Percentiles rank a stretch among this genome's conserved stretches.
Conservation (phyloP, 2,113 vertebrate species). For the Ptilorrhoa leucosticta region DNA sequence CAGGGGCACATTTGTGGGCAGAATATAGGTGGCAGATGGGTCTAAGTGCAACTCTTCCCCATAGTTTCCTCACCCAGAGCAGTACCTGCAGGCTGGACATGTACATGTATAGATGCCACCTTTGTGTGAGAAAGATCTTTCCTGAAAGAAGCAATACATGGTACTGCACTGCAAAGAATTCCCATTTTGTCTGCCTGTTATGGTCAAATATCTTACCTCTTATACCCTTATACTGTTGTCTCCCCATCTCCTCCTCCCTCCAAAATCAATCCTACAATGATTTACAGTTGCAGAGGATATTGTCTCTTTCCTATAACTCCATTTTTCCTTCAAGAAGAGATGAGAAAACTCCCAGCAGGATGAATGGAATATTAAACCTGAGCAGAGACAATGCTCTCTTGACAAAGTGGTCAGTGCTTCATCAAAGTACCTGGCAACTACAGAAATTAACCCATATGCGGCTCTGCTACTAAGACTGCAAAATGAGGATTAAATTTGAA, state of each 20-base stretch:
- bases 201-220: not conserved
- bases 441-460: not conserved
- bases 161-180: not conserved
- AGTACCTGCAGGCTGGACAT: not conserved
- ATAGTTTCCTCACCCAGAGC: not conserved
- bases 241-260: not conserved
- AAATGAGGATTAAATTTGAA: not conserved
- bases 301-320: not conserved
- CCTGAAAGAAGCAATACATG: not conserved
- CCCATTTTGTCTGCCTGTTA: not conserved
- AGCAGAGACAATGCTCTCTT: not conserved
- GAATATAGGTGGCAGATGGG: not conserved
- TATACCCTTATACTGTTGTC: not conserved
- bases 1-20: not conserved
- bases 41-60: not conserved
- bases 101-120: not conserved
- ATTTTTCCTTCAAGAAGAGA: constrained; percentile 17
- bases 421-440: not conserved
- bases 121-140: not conserved
- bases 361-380: not conserved
- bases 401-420: not conserved
- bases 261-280: constrained; percentile 12
- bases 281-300: not conserved
- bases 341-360: not conserved
- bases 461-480: not conserved